Conservation (phyloP, 2,888 invertebrate species). For the Drosophila antonietae region DNA sequence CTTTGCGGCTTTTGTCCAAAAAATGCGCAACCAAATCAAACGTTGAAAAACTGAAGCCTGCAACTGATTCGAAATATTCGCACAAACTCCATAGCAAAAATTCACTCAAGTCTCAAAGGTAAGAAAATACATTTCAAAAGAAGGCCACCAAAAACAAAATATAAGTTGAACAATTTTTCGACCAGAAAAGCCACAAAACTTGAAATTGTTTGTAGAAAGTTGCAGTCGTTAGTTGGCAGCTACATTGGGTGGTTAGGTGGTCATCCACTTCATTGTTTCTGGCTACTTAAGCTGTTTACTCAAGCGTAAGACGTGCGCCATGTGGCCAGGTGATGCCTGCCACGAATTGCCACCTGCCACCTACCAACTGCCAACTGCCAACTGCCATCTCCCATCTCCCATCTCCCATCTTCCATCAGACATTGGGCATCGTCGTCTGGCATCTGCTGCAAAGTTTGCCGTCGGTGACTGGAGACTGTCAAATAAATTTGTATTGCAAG, state of each 20-base stretch:
- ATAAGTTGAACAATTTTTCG: slow-evolving; percentile 15
- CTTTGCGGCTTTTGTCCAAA: slow-evolving; percentile 67
- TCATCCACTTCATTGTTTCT: slow-evolving; percentile 20
- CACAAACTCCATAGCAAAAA: slow-evolving; percentile 7
- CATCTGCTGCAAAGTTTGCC: not conserved
- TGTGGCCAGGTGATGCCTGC: slow-evolving; percentile 44
- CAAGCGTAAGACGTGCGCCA: slow-evolving; percentile 30
- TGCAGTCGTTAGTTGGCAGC: slow-evolving; percentile 13
- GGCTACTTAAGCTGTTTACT: slow-evolving; percentile 42
- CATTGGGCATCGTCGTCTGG: not conserved
- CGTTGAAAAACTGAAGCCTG: slow-evolving; percentile 27
- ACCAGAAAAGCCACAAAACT: slow-evolving; percentile 27
- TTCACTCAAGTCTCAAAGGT: slow-evolving; percentile 18
- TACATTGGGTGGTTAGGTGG: not conserved
- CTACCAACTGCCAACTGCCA: slow-evolving; percentile 14
- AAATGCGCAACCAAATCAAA: slow-evolving; percentile 69
- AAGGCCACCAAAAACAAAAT: slow-evolving; percentile 7
- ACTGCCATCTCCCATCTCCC: not conserved
- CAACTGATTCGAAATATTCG: slow-evolving; percentile 15
- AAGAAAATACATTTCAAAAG: slow-evolving; percentile 18
- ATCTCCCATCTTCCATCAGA: not conserved
- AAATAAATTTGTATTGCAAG: slow-evolving; percentile 59
- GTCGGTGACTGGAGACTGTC: slow-evolving; percentile 2
- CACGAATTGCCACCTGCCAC: slow-evolving; percentile 1
- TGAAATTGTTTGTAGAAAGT: slow-evolving; percentile 33